Base-by-base conservation (phyloP, 2,797 vertebrate genomes). In the Peromyscus aztecus region DNA sequence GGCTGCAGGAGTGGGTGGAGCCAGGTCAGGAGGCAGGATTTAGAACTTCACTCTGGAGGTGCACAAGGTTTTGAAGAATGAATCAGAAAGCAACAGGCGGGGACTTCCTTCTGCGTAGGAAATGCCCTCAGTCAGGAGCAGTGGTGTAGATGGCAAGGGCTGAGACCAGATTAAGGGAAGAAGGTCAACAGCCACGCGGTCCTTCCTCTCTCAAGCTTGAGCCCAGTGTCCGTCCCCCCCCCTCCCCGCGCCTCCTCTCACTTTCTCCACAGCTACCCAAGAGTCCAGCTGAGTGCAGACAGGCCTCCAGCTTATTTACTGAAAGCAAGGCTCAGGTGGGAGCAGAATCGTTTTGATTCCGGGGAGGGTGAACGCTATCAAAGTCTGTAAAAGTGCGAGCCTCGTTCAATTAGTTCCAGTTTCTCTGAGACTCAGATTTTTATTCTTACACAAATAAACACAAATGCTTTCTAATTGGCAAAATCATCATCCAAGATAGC, bases 341-440 rank as follows among this genome's bases (percentile, higher is more conserved):
- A 52, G n/a, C 2, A 71, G 12, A 43, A 75, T 86, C 71, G 24
- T 55, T 46, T 40, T n/a, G 73, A 90, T 52, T 84, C 40, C 31
- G 19, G 19, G 2, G 14, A 92, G 55, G 29, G 23, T 31, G 40
- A 40, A 3, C 82, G 88, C 34, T 57, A 55, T 71, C n/a, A 14
- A 21, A 59, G 52, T 86, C 78, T 89, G 4, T 43, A 86, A 94
- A 89, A 94, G 67, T 17, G 34, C 14, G 75, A 96, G 8, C n/a
- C 31, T 71, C 23, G 9, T 78, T 75, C 61, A 65, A 91, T 73
- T 40, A 85, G 11, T 88, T 90, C 87, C 59, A 59, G 23, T 71
- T 82, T 85, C 49, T 89, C 57, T 95, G 82, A 96, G 92, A 57
- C 73, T 87, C n/a, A 43, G 29, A 71, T 92, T 87, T 96, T 76